Conservation (phyloP, 2,113 vertebrate genomes). For the Bungarus multicinctus region DNA sequence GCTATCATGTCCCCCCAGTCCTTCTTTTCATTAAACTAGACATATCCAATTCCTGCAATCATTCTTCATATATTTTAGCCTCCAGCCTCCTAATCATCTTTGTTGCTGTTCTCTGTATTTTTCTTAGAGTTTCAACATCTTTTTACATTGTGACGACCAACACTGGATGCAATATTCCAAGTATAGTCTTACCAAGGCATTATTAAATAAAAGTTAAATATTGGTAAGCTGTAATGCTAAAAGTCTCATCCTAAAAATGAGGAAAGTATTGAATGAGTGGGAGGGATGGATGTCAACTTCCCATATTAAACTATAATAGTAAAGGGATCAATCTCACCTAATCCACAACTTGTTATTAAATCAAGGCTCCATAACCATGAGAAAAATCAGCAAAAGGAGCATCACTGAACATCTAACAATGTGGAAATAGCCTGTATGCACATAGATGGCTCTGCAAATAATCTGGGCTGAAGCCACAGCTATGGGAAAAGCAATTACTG, state of each 20-base stretch:
- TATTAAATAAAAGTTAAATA: neutral
- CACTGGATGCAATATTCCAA: neutral
- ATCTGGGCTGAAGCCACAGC: neutral
- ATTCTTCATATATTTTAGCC: neutral
- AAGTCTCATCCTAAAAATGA: neutral
- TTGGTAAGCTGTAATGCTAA: neutral
- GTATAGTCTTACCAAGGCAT: neutral
- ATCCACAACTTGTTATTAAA: neutral
- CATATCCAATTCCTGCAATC: neutral
- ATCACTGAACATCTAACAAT: neutral
- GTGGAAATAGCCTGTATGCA: neutral
- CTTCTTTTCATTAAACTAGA: neutral
- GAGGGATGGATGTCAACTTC: neutral
- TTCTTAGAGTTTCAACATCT: neutral
- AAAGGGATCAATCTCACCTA: neutral
- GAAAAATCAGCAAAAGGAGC: neutral
- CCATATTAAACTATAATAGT: neutral
- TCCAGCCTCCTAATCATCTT: neutral
- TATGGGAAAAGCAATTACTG: neutral
- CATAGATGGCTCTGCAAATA: neutral
- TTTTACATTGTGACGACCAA: neutral
- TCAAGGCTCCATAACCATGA: neutral
- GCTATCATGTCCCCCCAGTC: neutral
- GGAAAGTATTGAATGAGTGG: neutral
- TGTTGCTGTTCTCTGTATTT: neutral